Base-by-base conservation (phyloP, 2,888 invertebrate species). In the Catocala nupta region DNA sequence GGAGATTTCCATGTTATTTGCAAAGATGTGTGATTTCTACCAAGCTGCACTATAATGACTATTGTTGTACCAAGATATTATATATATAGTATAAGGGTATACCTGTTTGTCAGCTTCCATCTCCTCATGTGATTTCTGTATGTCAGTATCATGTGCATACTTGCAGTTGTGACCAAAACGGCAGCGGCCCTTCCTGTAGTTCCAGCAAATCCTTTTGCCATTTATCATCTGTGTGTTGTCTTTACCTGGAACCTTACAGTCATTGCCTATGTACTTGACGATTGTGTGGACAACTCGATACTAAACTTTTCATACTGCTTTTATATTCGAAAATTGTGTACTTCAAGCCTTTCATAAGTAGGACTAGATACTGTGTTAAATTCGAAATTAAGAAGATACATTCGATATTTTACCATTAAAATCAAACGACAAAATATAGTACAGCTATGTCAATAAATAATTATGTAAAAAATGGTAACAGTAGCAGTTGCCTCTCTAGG, bases 191-290 rank as follows among this genome's bases (percentile, higher is more conserved):
- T 98, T 98, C 44, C 98, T 95, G 86, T 98, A 98, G 90, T 98
- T 98, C 97, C 98, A 98, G 89, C 99, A 99, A 67, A 98, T 97
- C 86, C 97, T 97, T 81, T 97, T 97, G 0, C 98, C 98, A 84
- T 98, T 98, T 77, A 97, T 97, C 90, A 96, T 96, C 78, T 96
- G 96, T n/a, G 96, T 96, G 82, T 96, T 96, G 72, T 96, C 96
- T 86, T 96, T 96, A 70, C 93, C 95, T 95, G 85, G 95, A 95
- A 77, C 96, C 95, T 95, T 93, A 90, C 92, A 94, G 91, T 94
- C 87, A 93, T 84, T 81, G 88, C 90, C 93, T 90, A 94, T 94
- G 94, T 94, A 94, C 94, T 94, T 94, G 91, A 94, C 94, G 94
- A 94, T 92, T 88, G 81, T 90, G 86, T 91, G 86, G 84, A 81